These are phyloP conservation scores for Etheostoma perlongum DNA, from an alignment of 2,797 vertebrate genomes.

Conservation along the genomic window DNA sequence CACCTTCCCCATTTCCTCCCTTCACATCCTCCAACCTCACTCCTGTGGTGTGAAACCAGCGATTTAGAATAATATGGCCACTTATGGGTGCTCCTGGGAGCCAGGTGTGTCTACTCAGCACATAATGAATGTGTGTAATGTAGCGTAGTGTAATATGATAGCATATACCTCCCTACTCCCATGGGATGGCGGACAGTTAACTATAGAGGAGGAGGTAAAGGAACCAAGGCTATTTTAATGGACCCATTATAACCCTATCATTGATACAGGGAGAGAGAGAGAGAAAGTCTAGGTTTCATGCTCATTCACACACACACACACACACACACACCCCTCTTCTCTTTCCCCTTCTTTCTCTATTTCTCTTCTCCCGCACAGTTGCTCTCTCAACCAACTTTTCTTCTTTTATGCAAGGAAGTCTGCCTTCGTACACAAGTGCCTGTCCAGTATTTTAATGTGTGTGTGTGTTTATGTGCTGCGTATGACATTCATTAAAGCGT, in stretches of 20 bases:
- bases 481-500: constrained; percentile 69
- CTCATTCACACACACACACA: constrained; percentile 41
- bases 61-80: constrained; percentile 85
- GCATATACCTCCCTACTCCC: constrained; percentile 80
- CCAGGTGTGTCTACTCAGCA: constrained; percentile 84
- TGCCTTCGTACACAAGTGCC: constrained; percentile 36
- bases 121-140: constrained; percentile 87
- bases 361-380: constrained; percentile 50
- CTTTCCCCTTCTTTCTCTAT: constrained; percentile 46
- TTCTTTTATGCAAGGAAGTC: constrained; percentile 32
- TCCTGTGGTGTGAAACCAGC: constrained; percentile 76
- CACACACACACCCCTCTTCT: constrained; percentile 11
- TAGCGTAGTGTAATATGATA: constrained; percentile 84
- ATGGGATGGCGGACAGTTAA: constrained; percentile 79
- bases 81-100: constrained; percentile 82
- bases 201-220: constrained; percentile 82
- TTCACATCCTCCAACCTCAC: constrained; percentile 61
- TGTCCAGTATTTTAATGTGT: constrained; percentile 42
- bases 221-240: constrained; percentile 81
- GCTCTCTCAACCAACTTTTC: constrained; percentile 36
- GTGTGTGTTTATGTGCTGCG: constrained; percentile 49
- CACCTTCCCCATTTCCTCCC: constrained; percentile 50
- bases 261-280: constrained; percentile 74
- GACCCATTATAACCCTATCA: constrained; percentile 83
- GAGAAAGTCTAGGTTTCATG: constrained; percentile 37